Evolutionary conservation across 2,797 vertebrate genomes (phyloP).

Genomic region (Borostomias antarcticus): DNA sequence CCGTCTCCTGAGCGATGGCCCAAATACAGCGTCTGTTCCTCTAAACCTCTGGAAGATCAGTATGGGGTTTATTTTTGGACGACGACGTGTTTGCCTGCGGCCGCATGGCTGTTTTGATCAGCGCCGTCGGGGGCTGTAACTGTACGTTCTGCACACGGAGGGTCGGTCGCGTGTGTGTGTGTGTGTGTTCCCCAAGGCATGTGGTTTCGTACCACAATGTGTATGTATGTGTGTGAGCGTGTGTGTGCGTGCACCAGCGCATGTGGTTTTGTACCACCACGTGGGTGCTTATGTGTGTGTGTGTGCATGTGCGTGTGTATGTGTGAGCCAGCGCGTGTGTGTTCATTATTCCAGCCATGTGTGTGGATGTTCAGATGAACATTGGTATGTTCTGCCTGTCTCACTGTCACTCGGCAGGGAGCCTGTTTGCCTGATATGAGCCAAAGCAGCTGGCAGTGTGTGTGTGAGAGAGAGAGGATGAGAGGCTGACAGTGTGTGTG

Average conservation of each 20-base stretch:
- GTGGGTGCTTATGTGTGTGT: constrained; percentile 9
- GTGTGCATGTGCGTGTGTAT: background rate
- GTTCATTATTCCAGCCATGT: too few species aligned
- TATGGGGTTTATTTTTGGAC: constrained; percentile 47
- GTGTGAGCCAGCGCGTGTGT: background rate
- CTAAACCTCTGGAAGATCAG: constrained; percentile 51
- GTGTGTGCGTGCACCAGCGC: constrained; percentile 5
- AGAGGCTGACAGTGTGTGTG: too few species aligned
- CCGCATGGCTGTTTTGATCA: constrained; percentile 50
- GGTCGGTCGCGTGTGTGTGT: constrained; percentile 40
- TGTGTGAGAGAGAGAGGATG: background rate
- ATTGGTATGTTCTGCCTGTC: constrained; percentile 24
- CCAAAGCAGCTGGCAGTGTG: constrained; percentile 14
- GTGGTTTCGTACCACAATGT: background rate
- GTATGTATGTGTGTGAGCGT: constrained; percentile 9
- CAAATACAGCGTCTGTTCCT: constrained; percentile 37
- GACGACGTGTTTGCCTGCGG: constrained; percentile 49
- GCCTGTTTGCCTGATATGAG: constrained; percentile 45
- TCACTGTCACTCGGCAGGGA: constrained; percentile 24
- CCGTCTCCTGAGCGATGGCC: constrained; percentile 9
- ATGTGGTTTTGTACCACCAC: background rate
- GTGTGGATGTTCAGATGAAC: background rate
- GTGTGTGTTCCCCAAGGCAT: background rate
- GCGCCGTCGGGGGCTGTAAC: constrained; percentile 35
- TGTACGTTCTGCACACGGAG: constrained; percentile 35